Evolutionary conservation across 2,888 invertebrate species (phyloP), one percentile per base, ranked within the genome.

Genomic region (Heliconius ismenius): DNA sequence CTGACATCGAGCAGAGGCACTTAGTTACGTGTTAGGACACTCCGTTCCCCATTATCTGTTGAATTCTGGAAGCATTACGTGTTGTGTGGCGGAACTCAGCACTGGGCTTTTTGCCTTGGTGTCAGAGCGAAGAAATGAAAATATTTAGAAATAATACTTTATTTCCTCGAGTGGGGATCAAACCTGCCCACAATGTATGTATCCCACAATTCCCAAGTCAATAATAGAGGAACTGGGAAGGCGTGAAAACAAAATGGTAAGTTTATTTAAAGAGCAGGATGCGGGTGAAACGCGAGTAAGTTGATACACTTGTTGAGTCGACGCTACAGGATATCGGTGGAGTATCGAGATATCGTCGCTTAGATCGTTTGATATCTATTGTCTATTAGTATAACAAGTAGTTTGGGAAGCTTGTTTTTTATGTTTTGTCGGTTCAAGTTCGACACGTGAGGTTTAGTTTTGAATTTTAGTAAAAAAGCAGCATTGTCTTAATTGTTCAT

Each of bases 241-340:
- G 74, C 74, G 77, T 74, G 72, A 74, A 79, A 76, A 74, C 65
- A 74, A 78, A 76, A 79, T 74, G 73, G 73, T 77, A 28, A 26
- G 78, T 76, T 78, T 86, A 86, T 85, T 86, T 84, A 79, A 80
- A 82, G 82, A 84, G 82, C 86, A 87, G 89, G 89, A 89, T 89
- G 89, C 87, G 88, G 88, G 88, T 32, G 73, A 68, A 65, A 77
- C 79, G 76, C 77, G 78, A 54, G 76, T 84, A 84, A 84, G 77
- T 68, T 65, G 83, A 84, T 82, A 28, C 76, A 78, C 79, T 79
- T 77, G 79, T 74, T 75, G 69, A 62, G 79, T 74, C 73, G 69
- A 62, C 32, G 43, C 73, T 62, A 73, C 73, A 73, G 73, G 73
- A 63, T 73, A 73, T 43, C 62, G 24, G 11, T 24, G 26, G 13